Evolutionary conservation across 2,797 vertebrate species (phyloP), one percentile per base, ranked within the genome.

Genomic region (Sardinella longiceps): DNA sequence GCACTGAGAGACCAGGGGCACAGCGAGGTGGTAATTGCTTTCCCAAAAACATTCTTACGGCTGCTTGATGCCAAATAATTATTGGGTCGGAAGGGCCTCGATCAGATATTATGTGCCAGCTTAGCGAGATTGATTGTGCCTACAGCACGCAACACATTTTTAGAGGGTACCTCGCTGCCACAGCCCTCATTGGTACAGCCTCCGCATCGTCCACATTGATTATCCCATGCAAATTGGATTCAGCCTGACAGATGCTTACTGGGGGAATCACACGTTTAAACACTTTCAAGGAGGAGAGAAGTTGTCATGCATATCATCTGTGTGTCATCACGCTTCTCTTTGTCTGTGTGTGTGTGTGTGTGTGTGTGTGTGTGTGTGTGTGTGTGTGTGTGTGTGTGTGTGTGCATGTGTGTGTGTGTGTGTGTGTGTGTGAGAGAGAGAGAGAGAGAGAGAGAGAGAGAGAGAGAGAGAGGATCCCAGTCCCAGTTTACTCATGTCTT

Each of bases 31-130:
- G 70, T 43, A 43, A 74, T 74, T 74, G 70, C 33, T 23, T 43
- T 43, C 33, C 70, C 30, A 39, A 74, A 74, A 74, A 77, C 20
- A 43, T 39, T 2, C 18, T 39, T 37, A 70, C 63, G 5, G 28
- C 63, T 70, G 11, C 25, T 33, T 77, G 70, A 39, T 77, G 37
- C 70, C 70, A 77, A 77, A 77, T 77, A 77, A 77, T 77, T 77
- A 33, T 37, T 77, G 70, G 70, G 37, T 77, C 5, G 70, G 66
- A 30, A 37, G 66, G 70, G 37, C 33, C 7, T 77, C 37, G 20
- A 39, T 77, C 70, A 77, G 70, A 77, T 77, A 39, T 77, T 77
- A 23, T 77, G 37, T 77, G 70, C 18, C 33, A 77, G 70, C 70
- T 77, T 77, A 43, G 70, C 18, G 1, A 70, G 30, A 18, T 39